Percentiles rank a stretch among this genome's conserved stretches.
Conservation (phyloP, 2,888 invertebrate genomes). For the Brachypalpus laphriformis region DNA sequence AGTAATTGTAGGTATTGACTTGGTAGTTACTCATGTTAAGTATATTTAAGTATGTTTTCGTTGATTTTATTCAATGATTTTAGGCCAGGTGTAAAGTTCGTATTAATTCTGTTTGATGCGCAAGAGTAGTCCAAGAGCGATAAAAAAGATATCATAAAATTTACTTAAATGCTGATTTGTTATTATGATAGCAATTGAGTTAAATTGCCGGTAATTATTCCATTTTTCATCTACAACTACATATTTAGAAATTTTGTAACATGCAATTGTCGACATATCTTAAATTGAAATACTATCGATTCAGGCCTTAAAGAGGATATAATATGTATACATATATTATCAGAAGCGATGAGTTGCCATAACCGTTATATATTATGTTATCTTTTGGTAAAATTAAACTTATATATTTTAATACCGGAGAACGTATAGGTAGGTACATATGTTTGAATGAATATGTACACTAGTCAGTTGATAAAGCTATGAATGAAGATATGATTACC, state of each 20-base stretch:
- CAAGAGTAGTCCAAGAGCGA: constrained; percentile 5
- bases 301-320: not conserved
- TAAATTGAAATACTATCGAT: not conserved
- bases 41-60: constrained; percentile 46
- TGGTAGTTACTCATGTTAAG: constrained; percentile 40
- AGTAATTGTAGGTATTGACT: constrained; percentile 41
- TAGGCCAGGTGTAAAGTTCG: constrained; percentile 24
- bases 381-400: too few species aligned
- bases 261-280: not conserved
- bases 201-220: not conserved
- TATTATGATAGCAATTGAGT: not conserved
- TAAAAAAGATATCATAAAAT: constrained; percentile 7
- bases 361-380: too few species aligned
- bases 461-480: too few species aligned
- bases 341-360: too few species aligned
- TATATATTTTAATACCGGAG: too few species aligned
- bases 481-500: too few species aligned
- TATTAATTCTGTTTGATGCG: constrained; percentile 60
- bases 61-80: constrained; percentile 40
- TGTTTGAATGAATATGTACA: too few species aligned
- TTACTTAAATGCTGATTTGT: not conserved
- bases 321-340: too few species aligned
- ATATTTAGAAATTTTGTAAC: not conserved
- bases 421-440: too few species aligned
- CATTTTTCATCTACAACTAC: not conserved